Evolutionary conservation across 2,797 vertebrate species (phyloP).

Genomic region (Pteronotus mesoamericanus): DNA sequence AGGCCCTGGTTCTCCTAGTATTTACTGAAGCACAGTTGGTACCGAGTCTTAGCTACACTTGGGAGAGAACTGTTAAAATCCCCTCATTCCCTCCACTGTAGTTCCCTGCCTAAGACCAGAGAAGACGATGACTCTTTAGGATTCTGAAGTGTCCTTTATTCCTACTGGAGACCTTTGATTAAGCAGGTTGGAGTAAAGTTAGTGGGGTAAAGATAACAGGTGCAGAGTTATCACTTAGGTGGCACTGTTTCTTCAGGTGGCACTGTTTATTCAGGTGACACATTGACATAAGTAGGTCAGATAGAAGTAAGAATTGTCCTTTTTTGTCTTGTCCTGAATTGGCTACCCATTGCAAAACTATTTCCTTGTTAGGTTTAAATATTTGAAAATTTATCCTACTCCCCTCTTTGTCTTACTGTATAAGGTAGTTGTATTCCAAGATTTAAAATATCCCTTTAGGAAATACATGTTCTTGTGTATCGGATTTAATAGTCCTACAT

Average conservation of each 20-base stretch:
- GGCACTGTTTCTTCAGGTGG: background rate
- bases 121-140: background rate
- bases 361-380: slow-evolving; percentile 17
- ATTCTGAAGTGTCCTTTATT: background rate
- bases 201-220: background rate
- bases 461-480: background rate
- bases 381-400: background rate
- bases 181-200: background rate
- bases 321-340: background rate
- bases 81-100: background rate
- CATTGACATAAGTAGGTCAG: background rate
- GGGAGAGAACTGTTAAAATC: background rate
- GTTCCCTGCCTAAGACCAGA: background rate
- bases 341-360: background rate
- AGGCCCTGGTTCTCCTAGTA: background rate
- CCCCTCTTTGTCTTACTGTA: background rate
- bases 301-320: background rate
- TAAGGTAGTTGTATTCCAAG: background rate
- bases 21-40: background rate
- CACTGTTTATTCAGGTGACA: background rate
- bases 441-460: slow-evolving; percentile 25
- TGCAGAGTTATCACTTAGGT: background rate
- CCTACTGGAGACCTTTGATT: background rate
- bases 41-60: background rate
- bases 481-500: background rate